These are phyloP conservation scores for Chrosomus eos DNA, from an alignment of 2,797 vertebrate species.

Conservation along the genomic window DNA sequence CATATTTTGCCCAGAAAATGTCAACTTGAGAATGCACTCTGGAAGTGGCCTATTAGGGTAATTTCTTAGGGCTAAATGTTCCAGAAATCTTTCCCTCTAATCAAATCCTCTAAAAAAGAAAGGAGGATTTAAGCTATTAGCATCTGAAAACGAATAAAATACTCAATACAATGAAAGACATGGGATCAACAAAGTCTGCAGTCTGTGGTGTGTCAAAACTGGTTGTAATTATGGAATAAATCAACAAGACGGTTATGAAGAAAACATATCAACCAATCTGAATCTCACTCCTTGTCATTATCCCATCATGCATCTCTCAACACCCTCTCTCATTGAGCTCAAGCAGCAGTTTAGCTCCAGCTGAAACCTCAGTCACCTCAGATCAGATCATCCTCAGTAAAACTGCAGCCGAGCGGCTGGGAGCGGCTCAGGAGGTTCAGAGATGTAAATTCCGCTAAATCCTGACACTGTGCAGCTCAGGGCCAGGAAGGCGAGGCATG, in stretches of 20 bases:
- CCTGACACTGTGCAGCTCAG: conserved; percentile 56
- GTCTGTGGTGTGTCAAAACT: neutral
- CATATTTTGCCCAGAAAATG: conserved; percentile 77
- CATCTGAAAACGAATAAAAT: conserved; percentile 32
- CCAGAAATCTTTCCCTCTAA: conserved; percentile 10
- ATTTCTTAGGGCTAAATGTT: conserved; percentile 27
- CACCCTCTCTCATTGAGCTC: conserved; percentile 28
- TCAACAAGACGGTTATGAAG: neutral
- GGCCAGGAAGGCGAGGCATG: conserved; percentile 56
- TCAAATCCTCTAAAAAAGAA: neutral
- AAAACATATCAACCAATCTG: neutral
- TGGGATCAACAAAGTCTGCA: neutral
- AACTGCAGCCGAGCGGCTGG: conserved; percentile 44
- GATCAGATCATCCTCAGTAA: conserved; percentile 61
- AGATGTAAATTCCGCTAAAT: conserved; percentile 64
- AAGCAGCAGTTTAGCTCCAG: conserved; percentile 45
- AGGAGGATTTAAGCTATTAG: conserved; percentile 20
- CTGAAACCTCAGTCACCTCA: conserved; percentile 52
- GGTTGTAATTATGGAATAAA: neutral
- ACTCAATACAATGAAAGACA: neutral
- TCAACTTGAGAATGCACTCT: conserved; percentile 69
- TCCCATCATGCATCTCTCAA: neutral
- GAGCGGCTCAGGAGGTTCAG: conserved; percentile 59
- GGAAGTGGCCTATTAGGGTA: conserved; percentile 19
- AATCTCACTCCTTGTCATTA: neutral